Evolutionary conservation across 1,140 invertebrate genomes (phyloP).

Genomic region (Geopemphigus sp.): DNA sequence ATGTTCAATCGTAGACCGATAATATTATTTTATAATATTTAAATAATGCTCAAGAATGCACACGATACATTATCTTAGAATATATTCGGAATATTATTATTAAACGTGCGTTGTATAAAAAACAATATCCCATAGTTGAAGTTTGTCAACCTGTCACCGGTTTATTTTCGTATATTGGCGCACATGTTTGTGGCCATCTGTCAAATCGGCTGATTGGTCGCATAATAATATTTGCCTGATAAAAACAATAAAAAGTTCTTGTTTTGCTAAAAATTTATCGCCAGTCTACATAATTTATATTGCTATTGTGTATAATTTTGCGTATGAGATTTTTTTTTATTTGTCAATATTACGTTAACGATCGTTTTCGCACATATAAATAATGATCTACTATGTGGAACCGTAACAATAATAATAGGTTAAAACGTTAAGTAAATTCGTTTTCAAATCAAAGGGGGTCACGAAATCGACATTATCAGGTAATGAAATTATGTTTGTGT

Average conservation of each 20-base stretch:
- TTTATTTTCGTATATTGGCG: constrained; percentile 45
- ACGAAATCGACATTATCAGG: constrained; percentile 37
- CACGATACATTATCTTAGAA: too few relatives aligned
- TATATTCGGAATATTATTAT: too few relatives aligned
- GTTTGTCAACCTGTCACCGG: constrained; percentile 49
- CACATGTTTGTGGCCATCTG: constrained; percentile 30
- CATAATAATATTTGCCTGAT: constrained; percentile 25
- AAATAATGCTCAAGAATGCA: too few relatives aligned
- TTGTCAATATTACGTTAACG: constrained; percentile 31
- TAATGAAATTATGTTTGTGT: neutral
- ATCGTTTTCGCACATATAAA: constrained; percentile 4
- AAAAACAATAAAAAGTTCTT: constrained; percentile 48
- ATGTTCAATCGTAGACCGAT: too few relatives aligned
- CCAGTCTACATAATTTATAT: neutral
- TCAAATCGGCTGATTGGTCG: constrained; percentile 47
- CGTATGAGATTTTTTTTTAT: constrained; percentile 16
- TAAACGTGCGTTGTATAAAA: neutral
- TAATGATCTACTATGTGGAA: constrained; percentile 25
- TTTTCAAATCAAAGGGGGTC: constrained; percentile 36
- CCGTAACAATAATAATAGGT: constrained; percentile 32
- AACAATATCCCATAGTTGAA: neutral
- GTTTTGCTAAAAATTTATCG: constrained; percentile 38
- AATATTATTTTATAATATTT: too few relatives aligned
- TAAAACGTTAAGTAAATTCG: constrained; percentile 28
- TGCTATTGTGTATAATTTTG: constrained; percentile 14